Conservation (phyloP, 2,113 vertebrate species). For the Datnioides undecimradiatus region DNA sequence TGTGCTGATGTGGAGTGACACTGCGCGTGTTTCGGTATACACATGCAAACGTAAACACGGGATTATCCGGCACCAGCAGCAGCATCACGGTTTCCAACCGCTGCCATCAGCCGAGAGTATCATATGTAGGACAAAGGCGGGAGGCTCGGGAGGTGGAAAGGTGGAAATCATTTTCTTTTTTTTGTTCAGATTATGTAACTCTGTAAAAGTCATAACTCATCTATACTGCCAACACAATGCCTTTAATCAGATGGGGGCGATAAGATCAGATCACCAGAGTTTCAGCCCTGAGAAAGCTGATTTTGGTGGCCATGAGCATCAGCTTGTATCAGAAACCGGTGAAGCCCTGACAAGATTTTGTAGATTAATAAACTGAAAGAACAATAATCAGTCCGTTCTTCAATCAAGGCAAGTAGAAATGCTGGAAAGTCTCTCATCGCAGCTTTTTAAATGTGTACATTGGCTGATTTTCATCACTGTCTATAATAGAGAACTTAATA, state of each 20-base stretch:
- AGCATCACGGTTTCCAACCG: neutral
- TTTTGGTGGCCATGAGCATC: neutral
- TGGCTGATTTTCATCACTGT: neutral
- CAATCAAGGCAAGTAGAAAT: neutral
- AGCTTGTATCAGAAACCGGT: neutral
- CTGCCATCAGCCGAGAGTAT: slow-evolving; percentile 25
- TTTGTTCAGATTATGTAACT: slow-evolving; percentile 20
- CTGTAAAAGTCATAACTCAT: slow-evolving; percentile 12
- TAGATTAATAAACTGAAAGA: neutral
- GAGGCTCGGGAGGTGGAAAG: slow-evolving; percentile 1
- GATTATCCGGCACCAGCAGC: slow-evolving; percentile 59
- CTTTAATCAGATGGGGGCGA: neutral
- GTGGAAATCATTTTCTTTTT: neutral
- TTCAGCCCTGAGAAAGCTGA: neutral
- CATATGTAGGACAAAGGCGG: slow-evolving; percentile 1
- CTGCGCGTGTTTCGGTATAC: slow-evolving; percentile 60
- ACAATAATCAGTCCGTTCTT: neutral
- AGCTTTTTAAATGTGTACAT: neutral
- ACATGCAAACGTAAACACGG: slow-evolving; percentile 67
- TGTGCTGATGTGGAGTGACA: slow-evolving; percentile 73
- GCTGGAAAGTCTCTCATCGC: neutral
- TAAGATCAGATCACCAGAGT: slow-evolving; percentile 1
- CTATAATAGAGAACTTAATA: neutral
- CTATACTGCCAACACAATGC: neutral
- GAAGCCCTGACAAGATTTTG: neutral